Conservation (phyloP, 2,888 invertebrate species). For the Entomobrya proxima region DNA sequence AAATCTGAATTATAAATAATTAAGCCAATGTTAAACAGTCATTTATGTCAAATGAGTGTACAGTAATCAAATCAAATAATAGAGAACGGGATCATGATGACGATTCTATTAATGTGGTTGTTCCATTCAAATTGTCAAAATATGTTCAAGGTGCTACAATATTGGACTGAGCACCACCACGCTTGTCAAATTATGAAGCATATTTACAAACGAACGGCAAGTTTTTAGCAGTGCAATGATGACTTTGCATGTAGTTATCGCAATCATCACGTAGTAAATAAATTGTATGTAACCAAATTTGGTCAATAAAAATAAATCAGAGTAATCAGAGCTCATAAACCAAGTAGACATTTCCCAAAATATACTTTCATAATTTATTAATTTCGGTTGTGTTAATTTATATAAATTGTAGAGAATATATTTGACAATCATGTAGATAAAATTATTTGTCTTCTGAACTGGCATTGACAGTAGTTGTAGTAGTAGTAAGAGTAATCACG, state of each 20-base stretch:
- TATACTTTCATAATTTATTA: not conserved
- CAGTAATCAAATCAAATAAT: constrained; percentile 19
- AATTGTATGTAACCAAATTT: not conserved
- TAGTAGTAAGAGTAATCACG: not conserved
- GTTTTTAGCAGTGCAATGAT: not conserved
- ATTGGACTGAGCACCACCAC: not conserved
- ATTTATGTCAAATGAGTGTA: constrained; percentile 42
- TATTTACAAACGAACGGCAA: not conserved
- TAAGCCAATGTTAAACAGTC: constrained; percentile 60
- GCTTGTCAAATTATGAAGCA: not conserved
- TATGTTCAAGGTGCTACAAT: constrained; percentile 3
- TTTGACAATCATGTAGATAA: not conserved
- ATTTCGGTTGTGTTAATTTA: not conserved
- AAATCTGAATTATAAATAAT: constrained; percentile 50
- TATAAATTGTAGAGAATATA: not conserved
- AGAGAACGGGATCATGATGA: not conserved
- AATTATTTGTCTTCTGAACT: not conserved
- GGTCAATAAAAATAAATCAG: not conserved
- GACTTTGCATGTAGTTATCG: too few species aligned
- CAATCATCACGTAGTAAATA: not conserved
- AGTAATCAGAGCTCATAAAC: not conserved
- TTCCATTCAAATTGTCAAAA: not conserved
- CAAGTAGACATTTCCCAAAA: not conserved
- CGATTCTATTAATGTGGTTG: not conserved
- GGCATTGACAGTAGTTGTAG: not conserved